Evolutionary conservation across 2,797 vertebrate genomes (phyloP), one percentile per base, ranked within the genome.

Genomic region (Falco naumanni): DNA sequence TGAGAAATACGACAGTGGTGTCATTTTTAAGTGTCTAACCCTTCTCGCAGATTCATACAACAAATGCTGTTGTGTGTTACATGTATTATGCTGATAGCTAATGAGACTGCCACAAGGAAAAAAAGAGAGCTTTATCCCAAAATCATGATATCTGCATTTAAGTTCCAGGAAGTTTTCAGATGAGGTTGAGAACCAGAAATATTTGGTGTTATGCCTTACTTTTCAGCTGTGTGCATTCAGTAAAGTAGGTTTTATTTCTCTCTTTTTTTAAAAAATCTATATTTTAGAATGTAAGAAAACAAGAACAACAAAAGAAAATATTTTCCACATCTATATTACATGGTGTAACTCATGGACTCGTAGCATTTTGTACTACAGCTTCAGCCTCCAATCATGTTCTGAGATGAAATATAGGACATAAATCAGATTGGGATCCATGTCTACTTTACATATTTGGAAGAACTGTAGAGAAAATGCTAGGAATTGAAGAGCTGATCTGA

Each of bases 391-490:
- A 87, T 64, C 22, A 51, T n/a, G 10, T 84, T 84, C 66, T 84
- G 79, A 70, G 51, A 65, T 75, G 34, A 87, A 93, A 87, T 83
- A 69, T 17, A 72, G 16, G n/a, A 39, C 45, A 79, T 79, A 82
- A 87, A 82, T 88, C 80, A 90, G 45, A 45, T 75, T 89, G 75
- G 39, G 17, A 75, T 87, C 79, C n/a, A 66, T 47, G 22, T 83
- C 72, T 91, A 57, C 43, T 92, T 92, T 94, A 79, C 71, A 60
- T 91, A 84, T 84, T 91, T 89, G 65, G 92, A 95, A 89, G 80
- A 92, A 87, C n/a, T 61, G 45, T 65, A 89, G 48, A 84, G 83
- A 89, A 93, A 75, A 93, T 64, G 18, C 43, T 63, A 39, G 41
- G 43, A 88, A 84, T 45, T 84, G 80, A 92, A 82, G n/a, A 61